Conservation (phyloP, 1,140 invertebrate species). For the Aricia agestis region DNA sequence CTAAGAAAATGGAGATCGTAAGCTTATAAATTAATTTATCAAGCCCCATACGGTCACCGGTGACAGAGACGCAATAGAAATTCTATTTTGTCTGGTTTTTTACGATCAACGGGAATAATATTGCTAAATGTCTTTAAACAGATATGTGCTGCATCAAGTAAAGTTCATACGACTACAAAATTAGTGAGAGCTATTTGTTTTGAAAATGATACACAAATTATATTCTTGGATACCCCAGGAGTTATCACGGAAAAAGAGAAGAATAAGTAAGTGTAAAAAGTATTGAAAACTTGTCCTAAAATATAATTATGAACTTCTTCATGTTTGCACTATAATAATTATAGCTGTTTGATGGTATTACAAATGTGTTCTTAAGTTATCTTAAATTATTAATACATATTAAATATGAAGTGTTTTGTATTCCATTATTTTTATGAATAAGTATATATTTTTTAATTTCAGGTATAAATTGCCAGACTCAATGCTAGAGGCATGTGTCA, state of each 20-base stretch:
- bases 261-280: constrained; percentile 75
- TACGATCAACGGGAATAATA: not conserved
- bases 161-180: constrained; percentile 92
- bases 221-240: constrained; percentile 93
- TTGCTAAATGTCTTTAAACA: constrained; percentile 58
- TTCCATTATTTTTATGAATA: constrained; percentile 35
- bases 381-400: not conserved
- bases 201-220: constrained; percentile 86
- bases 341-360: not conserved
- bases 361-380: not conserved
- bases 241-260: constrained; percentile 81
- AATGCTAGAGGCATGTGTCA: constrained; percentile 81
- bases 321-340: not conserved
- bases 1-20: too few relatives aligned
- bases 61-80: too few relatives aligned
- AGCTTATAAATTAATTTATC: too few relatives aligned
- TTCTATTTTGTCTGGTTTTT: too few relatives aligned
- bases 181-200: constrained; percentile 84
- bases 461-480: constrained; percentile 81
- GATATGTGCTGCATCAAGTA: constrained; percentile 91
- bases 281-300: not conserved
- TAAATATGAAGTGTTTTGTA: constrained; percentile 18
- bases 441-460: constrained; percentile 35
- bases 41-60: too few relatives aligned
- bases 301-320: too few relatives aligned